Percentiles rank a stretch among this genome's conserved stretches.
Evolutionary conservation across 2,797 vertebrate genomes (phyloP).

Genomic region (Parauchenoglanis punctatus): DNA sequence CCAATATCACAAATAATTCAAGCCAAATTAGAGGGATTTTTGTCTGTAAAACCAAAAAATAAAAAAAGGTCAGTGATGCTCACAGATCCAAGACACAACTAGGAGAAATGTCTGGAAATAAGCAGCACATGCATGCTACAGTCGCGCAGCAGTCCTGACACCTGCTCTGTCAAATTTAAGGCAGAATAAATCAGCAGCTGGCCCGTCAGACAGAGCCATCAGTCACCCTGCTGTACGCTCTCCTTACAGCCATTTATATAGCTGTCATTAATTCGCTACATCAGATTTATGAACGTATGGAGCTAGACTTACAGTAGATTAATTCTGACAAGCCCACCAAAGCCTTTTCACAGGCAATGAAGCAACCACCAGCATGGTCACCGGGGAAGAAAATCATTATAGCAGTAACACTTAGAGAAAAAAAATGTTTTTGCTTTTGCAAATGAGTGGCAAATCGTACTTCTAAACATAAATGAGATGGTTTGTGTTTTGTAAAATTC

Average conservation of each 20-base stretch:
- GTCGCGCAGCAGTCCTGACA: conserved; percentile 32
- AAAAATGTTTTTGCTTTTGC: conserved; percentile 62
- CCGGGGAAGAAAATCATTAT: neutral
- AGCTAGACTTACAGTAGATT: conserved; percentile 30
- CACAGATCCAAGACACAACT: too few relatives aligned
- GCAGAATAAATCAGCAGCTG: conserved; percentile 37
- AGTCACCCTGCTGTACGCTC: conserved; percentile 3
- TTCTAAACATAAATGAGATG: conserved; percentile 46
- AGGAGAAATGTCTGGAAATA: neutral
- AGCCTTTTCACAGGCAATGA: conserved; percentile 18
- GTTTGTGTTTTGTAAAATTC: conserved; percentile 39
- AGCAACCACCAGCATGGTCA: neutral
- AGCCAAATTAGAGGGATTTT: neutral
- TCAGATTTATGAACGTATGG: conserved; percentile 47
- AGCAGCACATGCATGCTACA: neutral
- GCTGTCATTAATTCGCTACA: conserved; percentile 40
- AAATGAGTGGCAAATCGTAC: conserved; percentile 24
- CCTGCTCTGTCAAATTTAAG: conserved; percentile 34
- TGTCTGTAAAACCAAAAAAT: neutral
- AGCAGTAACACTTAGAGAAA: neutral
- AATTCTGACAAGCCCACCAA: conserved; percentile 29
- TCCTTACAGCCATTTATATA: conserved; percentile 24
- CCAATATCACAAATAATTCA: too few relatives aligned
- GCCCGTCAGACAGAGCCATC: conserved; percentile 29
- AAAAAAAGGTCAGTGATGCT: neutral